Base-by-base conservation (phyloP, 2,113 vertebrate species). In the Setophaga coronata region DNA sequence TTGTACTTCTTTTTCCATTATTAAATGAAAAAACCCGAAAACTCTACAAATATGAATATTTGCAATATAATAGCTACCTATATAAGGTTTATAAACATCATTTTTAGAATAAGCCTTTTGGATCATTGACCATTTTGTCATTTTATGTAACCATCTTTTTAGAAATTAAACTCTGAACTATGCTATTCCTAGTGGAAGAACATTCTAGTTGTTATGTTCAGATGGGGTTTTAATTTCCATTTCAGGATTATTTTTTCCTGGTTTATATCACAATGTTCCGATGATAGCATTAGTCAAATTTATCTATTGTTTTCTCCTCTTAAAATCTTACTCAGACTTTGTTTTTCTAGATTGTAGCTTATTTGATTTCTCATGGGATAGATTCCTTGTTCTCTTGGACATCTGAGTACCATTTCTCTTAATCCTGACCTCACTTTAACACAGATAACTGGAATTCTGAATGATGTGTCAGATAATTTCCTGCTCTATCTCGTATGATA, bases 391-490 rank as follows among this genome's bases (percentile, higher is more conserved):
- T 89, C 43, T 88, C 53, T 56, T 91, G 65, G 79, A 95, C 61
- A 87, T 94, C 48, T 18, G 23, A 95, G 65, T 82, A 31, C 53
- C 31, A 48, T 89, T 95, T 81, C 31, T 87, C 81, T 71, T 84
- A 82, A 79, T 92, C 64, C 54, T 96, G 91, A 87, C 89, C 87
- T 97, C 82, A 40, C 69, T 95, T 92, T 53, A 83, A 89, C 48
- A 79, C 38, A 36, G 65, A 87, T 96, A 87, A 93, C 72, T 51
- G 89, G 80, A 96, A 95, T 91, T 91, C 38, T 91, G 83, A 84
- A 64, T 40, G 73, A 21, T 31, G 29, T 89, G 81, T 77, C 51
- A 67, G 34, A 81, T 78, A 23, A 94, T 90, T 95, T 95, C 72
- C 65, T 67, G 67, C 56, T 84, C 24, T 84, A 24, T 87, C 72